Evolutionary conservation across 2,888 invertebrate species (phyloP), one percentile per base, ranked within the genome.

Genomic region (Tetragonula carbonaria): DNA sequence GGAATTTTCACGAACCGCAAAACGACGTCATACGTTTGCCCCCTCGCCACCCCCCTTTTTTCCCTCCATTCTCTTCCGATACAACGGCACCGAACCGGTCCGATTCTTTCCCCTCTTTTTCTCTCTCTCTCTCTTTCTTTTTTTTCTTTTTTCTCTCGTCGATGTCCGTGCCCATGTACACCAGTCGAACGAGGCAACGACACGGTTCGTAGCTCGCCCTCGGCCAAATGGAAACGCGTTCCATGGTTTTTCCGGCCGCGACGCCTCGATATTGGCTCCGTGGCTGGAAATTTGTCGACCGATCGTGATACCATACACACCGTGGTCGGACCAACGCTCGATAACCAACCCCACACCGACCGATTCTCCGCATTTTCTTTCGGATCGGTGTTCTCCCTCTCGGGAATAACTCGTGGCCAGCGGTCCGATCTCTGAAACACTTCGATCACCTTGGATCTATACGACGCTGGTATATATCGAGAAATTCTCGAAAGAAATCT

Each of bases 1-100:
- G 70, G 90, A 82, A 88, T 89, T 89, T 87, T 80, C 80, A 71
- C 86, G 84, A 74, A 86, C 86, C 88, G 86, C 90, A 80, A 87
- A 88, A 86, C 84, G 80, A 84, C 83, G 80, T 84, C 78, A 81
- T 83, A 86, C 78, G 74, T 89, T 85, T 75, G 72, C 82, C 80
- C 68, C 74, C 23, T 3, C 45, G 50, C 33, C 33, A 2, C 2
- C 55, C 51, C 55, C 74, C 55, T n/a, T 55, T 63, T 76, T 84
- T 82, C 82, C 76, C 33, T 21, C 85, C 84, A 55, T 74, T 71
- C 76, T 68, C 57, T 53, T 59, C 45, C 67, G 78, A 62, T 76
- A 74, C 79, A 70, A 76, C 76, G 51, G 62, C 65, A 21, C 14
- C 68, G 76, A 76, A 45, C 63, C 57, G 63, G 66, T 74, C 65